These are phyloP conservation scores for Serripes groenlandicus DNA, from an alignment of 2,888 invertebrate species.

Conservation along the genomic window DNA sequence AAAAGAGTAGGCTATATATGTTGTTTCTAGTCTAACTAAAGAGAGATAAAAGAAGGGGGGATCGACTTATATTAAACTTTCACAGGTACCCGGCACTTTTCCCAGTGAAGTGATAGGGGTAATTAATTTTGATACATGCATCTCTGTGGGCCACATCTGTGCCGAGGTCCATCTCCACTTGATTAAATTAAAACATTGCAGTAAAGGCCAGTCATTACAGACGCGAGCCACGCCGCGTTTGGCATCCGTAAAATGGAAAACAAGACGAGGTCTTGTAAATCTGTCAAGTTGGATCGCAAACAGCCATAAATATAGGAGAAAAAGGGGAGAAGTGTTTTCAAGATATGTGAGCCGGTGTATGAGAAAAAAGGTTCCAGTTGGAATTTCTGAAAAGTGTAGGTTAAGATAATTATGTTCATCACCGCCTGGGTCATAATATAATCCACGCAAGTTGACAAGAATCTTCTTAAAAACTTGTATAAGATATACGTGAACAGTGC, in stretches of 20 bases:
- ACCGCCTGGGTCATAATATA: too few relatives aligned
- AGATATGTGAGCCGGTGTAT: too few relatives aligned
- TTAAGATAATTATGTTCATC: too few relatives aligned
- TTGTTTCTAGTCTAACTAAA: too few relatives aligned
- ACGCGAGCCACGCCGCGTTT: slow-evolving; percentile 1
- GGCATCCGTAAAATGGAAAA: slow-evolving; percentile 19
- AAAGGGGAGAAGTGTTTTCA: too few relatives aligned
- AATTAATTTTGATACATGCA: slow-evolving; percentile 28
- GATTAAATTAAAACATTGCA: slow-evolving; percentile 29
- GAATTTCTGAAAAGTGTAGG: too few relatives aligned
- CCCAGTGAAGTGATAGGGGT: slow-evolving; percentile 3
- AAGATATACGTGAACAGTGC: too few relatives aligned
- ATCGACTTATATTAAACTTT: slow-evolving; percentile 9
- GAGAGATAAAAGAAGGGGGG: too few relatives aligned
- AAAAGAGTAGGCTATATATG: too few relatives aligned
- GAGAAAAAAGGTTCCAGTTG: too few relatives aligned
- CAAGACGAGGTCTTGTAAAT: slow-evolving; percentile 17
- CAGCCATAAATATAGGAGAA: slow-evolving; percentile 2
- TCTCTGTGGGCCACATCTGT: slow-evolving; percentile 17
- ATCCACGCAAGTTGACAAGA: too few relatives aligned
- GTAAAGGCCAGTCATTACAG: slow-evolving; percentile 7
- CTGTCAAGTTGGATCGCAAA: slow-evolving; percentile 6
- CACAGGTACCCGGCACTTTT: slow-evolving; percentile 16
- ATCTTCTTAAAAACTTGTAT: too few relatives aligned
- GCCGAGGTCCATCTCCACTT: neutral